Base-by-base conservation (phyloP, 1,140 invertebrate genomes). In the Lepidurus arcticus region DNA sequence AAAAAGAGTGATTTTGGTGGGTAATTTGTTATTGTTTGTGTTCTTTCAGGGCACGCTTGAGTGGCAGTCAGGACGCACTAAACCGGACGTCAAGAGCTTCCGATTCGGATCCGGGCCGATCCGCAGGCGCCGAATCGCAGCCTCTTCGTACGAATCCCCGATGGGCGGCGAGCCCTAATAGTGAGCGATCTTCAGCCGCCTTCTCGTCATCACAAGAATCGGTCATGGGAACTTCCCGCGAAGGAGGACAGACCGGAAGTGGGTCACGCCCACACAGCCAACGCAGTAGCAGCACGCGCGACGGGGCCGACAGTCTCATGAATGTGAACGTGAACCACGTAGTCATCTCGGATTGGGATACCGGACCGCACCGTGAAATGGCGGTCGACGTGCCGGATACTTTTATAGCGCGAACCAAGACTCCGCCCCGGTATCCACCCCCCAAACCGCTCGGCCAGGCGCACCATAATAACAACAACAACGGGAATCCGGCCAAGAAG, bases 331-430 rank as follows among this genome's bases (percentile, higher is more conserved):
- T 65, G 5, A 65, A 65, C 53, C 16, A 21, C 21, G 53, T 13
- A 13, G 8, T 65, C 16, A 65, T 65, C 53, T n/a, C 8, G 21
- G 83, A 85, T 79, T 83, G 78, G 78, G 79, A 80, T 43, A 78
- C 80, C 24, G 83, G 84, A 43, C 83, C 84, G 21, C 87, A 88
- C 82, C 82, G 88, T 24, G 97, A 99, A 90, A 96, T 98, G 93
- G 94, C 97, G 83, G 96, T 99, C 83, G 97, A 98, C 87, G 96
- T 97, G 80, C 97, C 97, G 82, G 96, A 97, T 84, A 92, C 91
- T 83, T 98, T 98, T 87, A 91, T 97, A 81, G 93, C 90, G 81
- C 89, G 91, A 85, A 94, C 93, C 86, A 98, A 95, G 88, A 96
- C 91, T 80, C 94, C 92, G 80, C 96, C 94, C 81, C 90, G 95